Evolutionary conservation across 2,888 invertebrate genomes (phyloP).

Genomic region (Cantharis flavilabris): DNA sequence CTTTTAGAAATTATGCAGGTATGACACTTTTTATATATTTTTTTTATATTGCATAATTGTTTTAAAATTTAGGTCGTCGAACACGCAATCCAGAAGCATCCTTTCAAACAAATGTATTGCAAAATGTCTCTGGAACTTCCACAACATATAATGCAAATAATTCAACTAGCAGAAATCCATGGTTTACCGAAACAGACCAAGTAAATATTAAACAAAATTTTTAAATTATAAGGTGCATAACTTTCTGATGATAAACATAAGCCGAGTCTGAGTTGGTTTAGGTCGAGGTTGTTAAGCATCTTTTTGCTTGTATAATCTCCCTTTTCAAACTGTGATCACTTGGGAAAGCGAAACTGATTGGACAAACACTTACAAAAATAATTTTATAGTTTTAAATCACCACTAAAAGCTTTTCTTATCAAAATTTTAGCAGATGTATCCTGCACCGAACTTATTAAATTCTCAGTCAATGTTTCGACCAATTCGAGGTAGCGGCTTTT

Average conservation of each 20-base stretch:
- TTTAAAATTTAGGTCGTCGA: constrained; percentile 17
- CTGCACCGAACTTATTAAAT: background rate
- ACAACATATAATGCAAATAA: background rate
- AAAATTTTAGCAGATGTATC: background rate
- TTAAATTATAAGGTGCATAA: background rate
- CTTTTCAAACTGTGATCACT: constrained; percentile 34
- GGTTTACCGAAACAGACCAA: background rate
- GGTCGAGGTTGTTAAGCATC: constrained; percentile 31
- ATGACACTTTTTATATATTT: constrained; percentile 9
- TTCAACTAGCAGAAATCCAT: background rate
- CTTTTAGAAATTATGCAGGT: constrained; percentile 36
- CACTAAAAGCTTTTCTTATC: background rate
- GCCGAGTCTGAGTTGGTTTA: constrained; percentile 48
- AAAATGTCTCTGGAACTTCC: background rate
- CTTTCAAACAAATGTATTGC: background rate
- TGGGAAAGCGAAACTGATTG: constrained; percentile 33
- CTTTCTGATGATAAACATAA: constrained; percentile 48
- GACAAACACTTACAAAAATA: background rate
- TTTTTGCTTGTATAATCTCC: constrained; percentile 15
- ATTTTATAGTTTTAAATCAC: background rate
- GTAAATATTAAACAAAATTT: background rate
- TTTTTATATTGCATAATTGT: background rate
- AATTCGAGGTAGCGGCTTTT: constrained; percentile 21
- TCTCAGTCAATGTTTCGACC: constrained; percentile 28
- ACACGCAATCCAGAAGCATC: constrained; percentile 3